A percentile compares a stretch with the other conserved stretches of the same genome.
Conservation (phyloP, 2,797 vertebrate species). For the Gobionotothen gibberifrons region DNA sequence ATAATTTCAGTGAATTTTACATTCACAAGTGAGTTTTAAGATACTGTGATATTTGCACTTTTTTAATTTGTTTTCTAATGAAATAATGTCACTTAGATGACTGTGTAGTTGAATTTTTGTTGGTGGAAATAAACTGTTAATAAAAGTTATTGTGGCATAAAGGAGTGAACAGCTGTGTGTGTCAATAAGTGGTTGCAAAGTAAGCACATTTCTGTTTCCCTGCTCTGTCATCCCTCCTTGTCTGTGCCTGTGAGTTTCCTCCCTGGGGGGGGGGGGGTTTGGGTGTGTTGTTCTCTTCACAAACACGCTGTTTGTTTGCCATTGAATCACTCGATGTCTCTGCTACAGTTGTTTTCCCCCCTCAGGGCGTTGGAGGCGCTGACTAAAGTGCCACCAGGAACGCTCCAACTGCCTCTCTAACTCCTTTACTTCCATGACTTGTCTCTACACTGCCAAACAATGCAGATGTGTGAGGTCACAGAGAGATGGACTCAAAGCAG, state of each 20-base stretch:
- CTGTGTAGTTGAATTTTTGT: conserved; percentile 31
- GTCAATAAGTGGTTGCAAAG: conserved; percentile 23
- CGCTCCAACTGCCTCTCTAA: no score
- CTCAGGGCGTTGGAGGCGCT: not conserved
- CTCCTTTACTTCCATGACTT: not conserved
- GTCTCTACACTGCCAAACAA: not conserved
- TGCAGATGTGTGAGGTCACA: not conserved
- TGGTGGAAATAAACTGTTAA: conserved; percentile 27
- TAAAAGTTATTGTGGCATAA: conserved; percentile 22
- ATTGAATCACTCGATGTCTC: not conserved
- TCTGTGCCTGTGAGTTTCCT: conserved; percentile 60
- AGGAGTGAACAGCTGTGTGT: not conserved
- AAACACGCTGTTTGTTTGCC: conserved; percentile 24
- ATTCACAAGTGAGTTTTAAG: conserved; percentile 17
- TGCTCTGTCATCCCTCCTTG: conserved; percentile 41
- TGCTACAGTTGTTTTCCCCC: not conserved
- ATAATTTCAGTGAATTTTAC: not conserved
- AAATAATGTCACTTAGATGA: not conserved
- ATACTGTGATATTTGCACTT: conserved; percentile 74
- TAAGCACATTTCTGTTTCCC: conserved; percentile 52
- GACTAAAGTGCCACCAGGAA: not conserved
- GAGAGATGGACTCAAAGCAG: not conserved
- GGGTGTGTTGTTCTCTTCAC: conserved; percentile 27
- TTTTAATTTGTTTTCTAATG: conserved; percentile 35
- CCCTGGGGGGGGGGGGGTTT: conserved; percentile 40